Conservation (phyloP, 1,140 invertebrate species). For the Stenopsyche tienmushanensis region DNA sequence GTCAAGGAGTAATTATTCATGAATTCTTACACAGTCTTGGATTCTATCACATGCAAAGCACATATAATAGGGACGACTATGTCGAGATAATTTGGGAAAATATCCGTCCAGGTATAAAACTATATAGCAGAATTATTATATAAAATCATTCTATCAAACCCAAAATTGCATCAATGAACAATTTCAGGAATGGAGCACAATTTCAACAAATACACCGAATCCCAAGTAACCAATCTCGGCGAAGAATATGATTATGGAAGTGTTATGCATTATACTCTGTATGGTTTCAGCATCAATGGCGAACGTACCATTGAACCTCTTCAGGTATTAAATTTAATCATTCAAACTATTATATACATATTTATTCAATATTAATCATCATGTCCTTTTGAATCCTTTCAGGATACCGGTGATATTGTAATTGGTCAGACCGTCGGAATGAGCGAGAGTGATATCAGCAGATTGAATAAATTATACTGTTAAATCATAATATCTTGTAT, state of each 20-base stretch:
- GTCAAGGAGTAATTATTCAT: constrained; percentile 61
- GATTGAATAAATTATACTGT: constrained; percentile 28
- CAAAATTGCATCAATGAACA: too few species aligned
- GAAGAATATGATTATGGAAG: constrained; percentile 68
- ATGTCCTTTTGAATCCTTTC: constrained; percentile 16
- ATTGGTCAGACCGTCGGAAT: constrained; percentile 28
- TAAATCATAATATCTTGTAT: too few species aligned
- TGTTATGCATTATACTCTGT: constrained; percentile 71
- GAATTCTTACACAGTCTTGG: constrained; percentile 69
- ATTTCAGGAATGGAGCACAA: constrained; percentile 62
- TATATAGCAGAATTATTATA: too few species aligned
- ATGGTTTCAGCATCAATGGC: constrained; percentile 66
- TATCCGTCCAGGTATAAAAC: too few species aligned
- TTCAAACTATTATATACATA: background rate
- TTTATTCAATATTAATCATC: background rate
- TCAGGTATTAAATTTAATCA: constrained; percentile 48
- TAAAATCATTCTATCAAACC: too few species aligned
- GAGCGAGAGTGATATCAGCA: constrained; percentile 27
- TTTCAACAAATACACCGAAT: constrained; percentile 67
- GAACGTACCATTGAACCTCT: constrained; percentile 62
- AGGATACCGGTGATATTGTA: constrained; percentile 11
- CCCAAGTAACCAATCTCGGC: constrained; percentile 64
- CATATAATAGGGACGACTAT: too few species aligned
- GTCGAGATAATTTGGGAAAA: too few species aligned
- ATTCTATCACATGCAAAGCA: constrained; percentile 73